Conservation (phyloP, 2,113 vertebrate species). For the Apodemus sylvaticus region DNA sequence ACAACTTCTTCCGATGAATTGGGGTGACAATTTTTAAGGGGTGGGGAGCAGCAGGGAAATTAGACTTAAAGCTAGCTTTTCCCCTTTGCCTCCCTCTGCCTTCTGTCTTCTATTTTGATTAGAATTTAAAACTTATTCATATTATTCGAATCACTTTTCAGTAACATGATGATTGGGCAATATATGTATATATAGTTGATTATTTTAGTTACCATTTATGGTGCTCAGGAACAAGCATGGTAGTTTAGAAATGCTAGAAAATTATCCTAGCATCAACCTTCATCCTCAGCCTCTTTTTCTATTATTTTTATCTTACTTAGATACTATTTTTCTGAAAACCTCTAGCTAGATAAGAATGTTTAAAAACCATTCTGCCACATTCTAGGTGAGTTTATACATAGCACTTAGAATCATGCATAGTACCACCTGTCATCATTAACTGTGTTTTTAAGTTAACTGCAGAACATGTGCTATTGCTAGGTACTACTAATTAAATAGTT, state of each 20-base stretch:
- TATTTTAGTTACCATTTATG: background rate
- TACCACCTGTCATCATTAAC: background rate
- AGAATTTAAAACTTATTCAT: background rate
- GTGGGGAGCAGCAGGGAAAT: too few relatives aligned
- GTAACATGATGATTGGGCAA: background rate
- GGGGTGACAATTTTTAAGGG: too few relatives aligned
- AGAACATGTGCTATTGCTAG: background rate
- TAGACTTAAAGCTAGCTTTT: too few relatives aligned
- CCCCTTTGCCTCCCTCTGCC: background rate
- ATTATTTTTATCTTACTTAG: background rate
- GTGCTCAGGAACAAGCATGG: background rate
- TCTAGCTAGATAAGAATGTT: background rate
- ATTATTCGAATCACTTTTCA: background rate
- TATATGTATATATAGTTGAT: background rate
- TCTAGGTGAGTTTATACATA: conserved; percentile 32
- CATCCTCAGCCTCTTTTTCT: background rate
- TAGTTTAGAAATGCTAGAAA: background rate
- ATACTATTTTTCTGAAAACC: background rate
- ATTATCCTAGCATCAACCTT: background rate
- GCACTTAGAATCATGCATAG: background rate
- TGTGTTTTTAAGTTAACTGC: background rate
- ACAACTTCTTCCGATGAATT: too few relatives aligned
- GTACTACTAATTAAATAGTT: conserved; percentile 20
- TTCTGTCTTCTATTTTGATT: background rate
- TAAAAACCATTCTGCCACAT: conserved; percentile 14